Evolutionary conservation across 2,113 vertebrate genomes (phyloP).

Genomic region (Bombycilla garrulus): DNA sequence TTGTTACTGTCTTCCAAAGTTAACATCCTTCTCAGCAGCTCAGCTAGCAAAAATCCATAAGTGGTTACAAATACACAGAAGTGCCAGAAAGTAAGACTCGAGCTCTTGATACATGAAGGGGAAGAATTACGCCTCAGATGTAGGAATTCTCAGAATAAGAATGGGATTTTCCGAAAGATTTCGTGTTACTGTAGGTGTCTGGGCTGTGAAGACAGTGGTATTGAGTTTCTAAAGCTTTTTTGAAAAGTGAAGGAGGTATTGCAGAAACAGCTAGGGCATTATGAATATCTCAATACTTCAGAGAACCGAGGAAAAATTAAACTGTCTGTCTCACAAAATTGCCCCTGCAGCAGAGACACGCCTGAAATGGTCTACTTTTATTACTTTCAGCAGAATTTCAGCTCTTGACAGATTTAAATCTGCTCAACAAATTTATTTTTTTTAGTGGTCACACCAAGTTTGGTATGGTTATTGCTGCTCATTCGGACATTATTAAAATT

Average conservation of each 20-base stretch:
- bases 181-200: background rate
- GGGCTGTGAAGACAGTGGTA: background rate
- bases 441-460: background rate
- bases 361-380: background rate
- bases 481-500: background rate
- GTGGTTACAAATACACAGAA: background rate
- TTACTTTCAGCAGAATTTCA: background rate
- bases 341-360: background rate
- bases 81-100: background rate
- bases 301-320: background rate
- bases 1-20: background rate
- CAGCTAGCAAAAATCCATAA: background rate
- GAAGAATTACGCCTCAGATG: background rate
- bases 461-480: background rate
- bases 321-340: background rate
- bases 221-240: background rate
- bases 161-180: background rate
- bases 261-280: background rate
- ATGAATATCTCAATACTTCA: background rate
- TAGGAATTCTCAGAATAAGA: background rate
- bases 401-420: background rate
- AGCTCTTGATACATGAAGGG: background rate
- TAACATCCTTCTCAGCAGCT: background rate
- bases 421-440: background rate
- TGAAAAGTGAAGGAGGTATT: background rate